Evolutionary conservation across 2,113 vertebrate species (phyloP).

Genomic region (Ranitomeya variabilis): DNA sequence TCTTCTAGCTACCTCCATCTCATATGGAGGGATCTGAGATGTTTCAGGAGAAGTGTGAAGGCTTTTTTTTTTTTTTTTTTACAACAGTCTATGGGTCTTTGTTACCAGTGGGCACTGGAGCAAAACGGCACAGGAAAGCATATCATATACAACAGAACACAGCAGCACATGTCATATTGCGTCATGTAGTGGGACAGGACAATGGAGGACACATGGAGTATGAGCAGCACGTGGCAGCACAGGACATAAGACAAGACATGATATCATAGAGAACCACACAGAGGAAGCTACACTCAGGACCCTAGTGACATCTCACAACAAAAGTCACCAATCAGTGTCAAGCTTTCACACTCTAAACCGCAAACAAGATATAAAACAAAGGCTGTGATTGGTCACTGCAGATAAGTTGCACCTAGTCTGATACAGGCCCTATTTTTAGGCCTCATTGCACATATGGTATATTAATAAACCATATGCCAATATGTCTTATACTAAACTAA

Average conservation of each 20-base stretch:
- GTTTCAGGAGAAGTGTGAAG: too few species aligned
- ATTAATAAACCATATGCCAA: background rate
- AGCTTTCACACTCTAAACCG: background rate
- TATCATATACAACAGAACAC: background rate
- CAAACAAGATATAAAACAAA: background rate
- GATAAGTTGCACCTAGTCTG: background rate
- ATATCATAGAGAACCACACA: background rate
- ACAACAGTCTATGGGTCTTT: too few species aligned
- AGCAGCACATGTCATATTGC: background rate
- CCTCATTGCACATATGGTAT: background rate
- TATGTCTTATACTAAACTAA: background rate
- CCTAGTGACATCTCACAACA: background rate
- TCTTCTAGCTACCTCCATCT: too few species aligned
- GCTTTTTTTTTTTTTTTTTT: too few species aligned
- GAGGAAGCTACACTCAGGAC: background rate
- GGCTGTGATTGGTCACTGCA: background rate
- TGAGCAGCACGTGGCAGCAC: slow-evolving; percentile 17
- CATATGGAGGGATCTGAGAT: too few species aligned
- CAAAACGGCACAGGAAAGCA: background rate
- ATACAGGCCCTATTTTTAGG: background rate
- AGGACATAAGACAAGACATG: slow-evolving; percentile 9
- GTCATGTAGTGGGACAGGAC: background rate
- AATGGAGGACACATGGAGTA: background rate
- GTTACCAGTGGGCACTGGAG: background rate
- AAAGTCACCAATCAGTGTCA: background rate